Conservation (phyloP, 2,113 vertebrate genomes). For the Noctilio leporinus region DNA sequence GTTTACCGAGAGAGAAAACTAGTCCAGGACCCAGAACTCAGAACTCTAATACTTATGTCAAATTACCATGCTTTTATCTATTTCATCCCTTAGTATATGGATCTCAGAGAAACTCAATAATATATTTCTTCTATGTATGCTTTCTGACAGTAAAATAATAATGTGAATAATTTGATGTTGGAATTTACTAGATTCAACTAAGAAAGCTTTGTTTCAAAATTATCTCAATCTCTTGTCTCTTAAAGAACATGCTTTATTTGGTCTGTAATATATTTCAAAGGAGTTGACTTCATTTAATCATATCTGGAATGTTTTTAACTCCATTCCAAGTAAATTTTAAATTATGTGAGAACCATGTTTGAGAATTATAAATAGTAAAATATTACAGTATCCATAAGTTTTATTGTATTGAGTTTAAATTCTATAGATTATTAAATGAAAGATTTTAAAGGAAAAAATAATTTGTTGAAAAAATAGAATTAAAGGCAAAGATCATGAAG, state of each 20-base stretch:
- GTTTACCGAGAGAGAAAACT: neutral
- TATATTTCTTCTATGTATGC: neutral
- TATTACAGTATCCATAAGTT: neutral
- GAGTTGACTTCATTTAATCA: neutral
- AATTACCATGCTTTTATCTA: neutral
- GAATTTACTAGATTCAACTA: neutral
- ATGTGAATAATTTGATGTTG: neutral
- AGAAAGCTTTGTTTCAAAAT: neutral
- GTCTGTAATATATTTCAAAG: neutral
- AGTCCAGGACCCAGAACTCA: neutral
- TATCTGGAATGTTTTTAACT: neutral
- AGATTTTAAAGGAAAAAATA: neutral
- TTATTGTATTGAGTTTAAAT: neutral
- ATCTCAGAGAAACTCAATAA: neutral
- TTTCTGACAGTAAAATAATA: neutral
- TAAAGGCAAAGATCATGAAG: neutral
- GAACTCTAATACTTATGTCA: neutral
- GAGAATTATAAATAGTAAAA: neutral
- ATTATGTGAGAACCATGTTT: neutral
- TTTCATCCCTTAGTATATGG: neutral
- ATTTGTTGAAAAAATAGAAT: neutral
- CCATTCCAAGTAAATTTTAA: neutral
- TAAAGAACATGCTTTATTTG: neutral
- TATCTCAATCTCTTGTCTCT: neutral
- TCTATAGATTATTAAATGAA: neutral